Evolutionary conservation across 2,888 invertebrate species (phyloP).

Genomic region (Fabriciana adippe): DNA sequence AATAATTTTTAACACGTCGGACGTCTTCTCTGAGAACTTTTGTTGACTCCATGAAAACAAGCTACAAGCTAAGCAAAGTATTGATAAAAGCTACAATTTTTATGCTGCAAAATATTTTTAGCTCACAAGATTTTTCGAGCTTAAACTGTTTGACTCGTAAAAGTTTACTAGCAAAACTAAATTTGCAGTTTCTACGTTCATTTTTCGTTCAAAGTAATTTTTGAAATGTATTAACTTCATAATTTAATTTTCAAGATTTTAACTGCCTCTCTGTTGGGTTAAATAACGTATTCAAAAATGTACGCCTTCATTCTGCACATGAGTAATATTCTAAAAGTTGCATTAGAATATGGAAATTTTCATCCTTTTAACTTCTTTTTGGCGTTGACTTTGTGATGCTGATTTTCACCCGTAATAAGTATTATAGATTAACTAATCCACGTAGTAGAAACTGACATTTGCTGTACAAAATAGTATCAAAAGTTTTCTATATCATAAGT

Average conservation of each 20-base stretch:
- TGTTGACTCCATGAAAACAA: not conserved
- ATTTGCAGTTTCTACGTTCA: not conserved
- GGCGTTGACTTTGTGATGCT: too few relatives aligned
- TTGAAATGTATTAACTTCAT: not conserved
- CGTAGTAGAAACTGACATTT: too few relatives aligned
- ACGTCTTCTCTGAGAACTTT: too few relatives aligned
- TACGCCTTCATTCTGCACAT: too few relatives aligned
- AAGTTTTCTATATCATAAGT: too few relatives aligned
- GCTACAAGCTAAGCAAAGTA: not conserved
- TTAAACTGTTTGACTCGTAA: not conserved
- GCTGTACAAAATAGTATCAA: too few relatives aligned
- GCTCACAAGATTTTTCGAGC: not conserved
- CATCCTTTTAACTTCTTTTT: too few relatives aligned
- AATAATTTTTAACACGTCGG: too few relatives aligned
- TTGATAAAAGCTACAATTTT: not conserved
- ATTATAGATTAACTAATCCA: too few relatives aligned
- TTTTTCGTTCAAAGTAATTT: conserved; percentile 7
- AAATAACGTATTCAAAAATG: not conserved
- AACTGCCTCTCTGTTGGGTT: not conserved
- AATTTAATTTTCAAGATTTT: conserved; percentile 4
- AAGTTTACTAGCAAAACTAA: not conserved
- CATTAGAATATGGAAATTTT: too few relatives aligned
- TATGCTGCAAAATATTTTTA: not conserved
- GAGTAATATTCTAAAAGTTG: too few relatives aligned
- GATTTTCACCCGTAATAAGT: too few relatives aligned